phyloP scores from a whole-genome alignment of 1,140 invertebrate species.

The Neelides sp. region DNA sequence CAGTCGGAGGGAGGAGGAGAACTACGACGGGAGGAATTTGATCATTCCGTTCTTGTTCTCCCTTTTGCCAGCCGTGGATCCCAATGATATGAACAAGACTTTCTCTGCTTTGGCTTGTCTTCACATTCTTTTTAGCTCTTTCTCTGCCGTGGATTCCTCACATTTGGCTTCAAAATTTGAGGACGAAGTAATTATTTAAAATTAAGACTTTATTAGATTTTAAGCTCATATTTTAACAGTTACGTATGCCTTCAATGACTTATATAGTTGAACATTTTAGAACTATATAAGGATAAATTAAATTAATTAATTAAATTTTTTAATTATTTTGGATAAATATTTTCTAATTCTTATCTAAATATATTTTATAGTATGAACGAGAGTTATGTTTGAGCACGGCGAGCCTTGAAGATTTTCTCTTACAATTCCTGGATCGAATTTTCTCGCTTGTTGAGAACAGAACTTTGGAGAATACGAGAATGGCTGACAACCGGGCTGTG shows the following conservation, averaged over 20 bases:
- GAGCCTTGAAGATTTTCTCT: constrained; percentile 73
- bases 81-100: constrained; percentile 77
- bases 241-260: no score
- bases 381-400: constrained; percentile 64
- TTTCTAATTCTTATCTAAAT: constrained; percentile 4
- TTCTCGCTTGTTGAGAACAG: constrained; percentile 62
- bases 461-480: constrained; percentile 49
- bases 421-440: constrained; percentile 69
- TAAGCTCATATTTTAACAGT: no score
- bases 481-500: constrained; percentile 35
- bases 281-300: neutral
- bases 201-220: constrained; percentile 2
- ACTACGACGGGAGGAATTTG: constrained; percentile 60
- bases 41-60: constrained; percentile 66
- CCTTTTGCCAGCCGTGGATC: constrained; percentile 73
- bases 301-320: neutral
- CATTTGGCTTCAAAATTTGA: constrained; percentile 45
- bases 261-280: neutral
- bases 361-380: constrained; percentile 47
- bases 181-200: neutral
- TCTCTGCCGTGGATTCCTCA: constrained; percentile 75
- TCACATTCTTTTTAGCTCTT: constrained; percentile 52
- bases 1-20: constrained; percentile 40
- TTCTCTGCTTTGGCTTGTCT: constrained; percentile 64
- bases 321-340: neutral